Evolutionary conservation across 1,140 invertebrate species (phyloP).

Genomic region (Phocides pigmalion): DNA sequence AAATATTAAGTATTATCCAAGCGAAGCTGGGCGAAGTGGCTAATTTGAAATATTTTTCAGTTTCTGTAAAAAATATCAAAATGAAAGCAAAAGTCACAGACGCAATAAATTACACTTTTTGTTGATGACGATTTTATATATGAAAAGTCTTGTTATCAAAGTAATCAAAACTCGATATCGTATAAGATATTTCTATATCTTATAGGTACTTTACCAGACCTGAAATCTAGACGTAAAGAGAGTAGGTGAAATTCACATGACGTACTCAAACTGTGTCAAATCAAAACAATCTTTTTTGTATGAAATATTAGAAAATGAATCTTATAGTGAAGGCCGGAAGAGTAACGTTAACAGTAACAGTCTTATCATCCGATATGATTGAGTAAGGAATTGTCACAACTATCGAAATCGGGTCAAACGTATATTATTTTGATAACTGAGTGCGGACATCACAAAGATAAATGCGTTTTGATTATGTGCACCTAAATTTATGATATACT

Average conservation of each 20-base stretch:
- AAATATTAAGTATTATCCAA: too few species aligned
- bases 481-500: neutral
- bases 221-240: constrained; percentile 53
- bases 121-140: constrained; percentile 7
- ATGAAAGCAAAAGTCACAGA: too few species aligned
- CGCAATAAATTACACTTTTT: too few species aligned
- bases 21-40: too few species aligned
- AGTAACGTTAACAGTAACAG: constrained; percentile 34
- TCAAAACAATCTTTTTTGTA: constrained; percentile 32
- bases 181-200: constrained; percentile 11
- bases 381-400: constrained; percentile 52
- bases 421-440: constrained; percentile 57
- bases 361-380: constrained; percentile 59
- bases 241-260: constrained; percentile 42
- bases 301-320: constrained; percentile 38
- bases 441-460: constrained; percentile 43
- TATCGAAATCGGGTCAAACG: constrained; percentile 67
- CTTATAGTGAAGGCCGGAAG: constrained; percentile 41
- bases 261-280: constrained; percentile 53
- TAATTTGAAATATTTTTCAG: too few species aligned
- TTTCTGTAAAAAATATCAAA: too few species aligned
- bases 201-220: constrained; percentile 10
- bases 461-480: constrained; percentile 30
- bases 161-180: constrained; percentile 9
- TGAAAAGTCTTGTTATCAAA: neutral